A percentile compares a stretch with the other conserved stretches of the same genome.
These are phyloP conservation scores for Pollicipes pollicipes DNA, from an alignment of 1,140 invertebrate species.

Conservation along the genomic window DNA sequence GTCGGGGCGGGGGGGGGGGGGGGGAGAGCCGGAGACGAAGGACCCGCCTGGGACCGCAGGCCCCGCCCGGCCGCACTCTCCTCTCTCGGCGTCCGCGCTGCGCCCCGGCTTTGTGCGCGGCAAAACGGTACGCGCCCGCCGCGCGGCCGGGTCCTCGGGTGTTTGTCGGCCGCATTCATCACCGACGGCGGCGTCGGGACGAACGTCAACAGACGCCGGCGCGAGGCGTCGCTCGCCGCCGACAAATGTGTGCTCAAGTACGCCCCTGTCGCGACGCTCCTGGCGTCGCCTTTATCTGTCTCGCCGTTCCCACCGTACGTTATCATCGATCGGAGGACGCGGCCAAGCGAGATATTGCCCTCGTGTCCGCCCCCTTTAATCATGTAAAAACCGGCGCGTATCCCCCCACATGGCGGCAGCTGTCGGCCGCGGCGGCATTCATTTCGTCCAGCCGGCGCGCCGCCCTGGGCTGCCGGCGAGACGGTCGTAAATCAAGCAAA, in stretches of 20 bases:
- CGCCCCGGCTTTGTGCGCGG: background rate
- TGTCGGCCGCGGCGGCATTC: background rate
- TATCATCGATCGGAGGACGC: background rate
- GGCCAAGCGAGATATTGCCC: background rate
- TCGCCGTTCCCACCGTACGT: background rate
- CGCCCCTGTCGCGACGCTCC: too few relatives aligned
- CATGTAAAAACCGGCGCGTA: background rate
- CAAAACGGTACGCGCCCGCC: background rate
- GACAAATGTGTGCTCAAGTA: background rate
- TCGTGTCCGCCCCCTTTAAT: background rate
- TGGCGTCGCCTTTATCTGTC: background rate
- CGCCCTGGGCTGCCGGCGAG: too few relatives aligned
- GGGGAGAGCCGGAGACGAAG: background rate
- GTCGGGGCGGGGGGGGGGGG: too few relatives aligned
- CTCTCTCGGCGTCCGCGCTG: background rate
- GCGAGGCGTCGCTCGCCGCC: background rate
- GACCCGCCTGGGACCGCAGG: background rate
- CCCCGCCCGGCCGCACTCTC: too few relatives aligned
- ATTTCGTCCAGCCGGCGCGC: background rate
- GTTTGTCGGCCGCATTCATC: background rate
- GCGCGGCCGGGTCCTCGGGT: background rate
- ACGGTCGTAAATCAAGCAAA: background rate
- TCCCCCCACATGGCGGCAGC: background rate
- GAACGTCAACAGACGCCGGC: background rate
- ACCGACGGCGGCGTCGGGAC: background rate